These are phyloP conservation scores for Xanthorhoe spadicearia DNA, from an alignment of 2,888 invertebrate species.

Conservation along the genomic window DNA sequence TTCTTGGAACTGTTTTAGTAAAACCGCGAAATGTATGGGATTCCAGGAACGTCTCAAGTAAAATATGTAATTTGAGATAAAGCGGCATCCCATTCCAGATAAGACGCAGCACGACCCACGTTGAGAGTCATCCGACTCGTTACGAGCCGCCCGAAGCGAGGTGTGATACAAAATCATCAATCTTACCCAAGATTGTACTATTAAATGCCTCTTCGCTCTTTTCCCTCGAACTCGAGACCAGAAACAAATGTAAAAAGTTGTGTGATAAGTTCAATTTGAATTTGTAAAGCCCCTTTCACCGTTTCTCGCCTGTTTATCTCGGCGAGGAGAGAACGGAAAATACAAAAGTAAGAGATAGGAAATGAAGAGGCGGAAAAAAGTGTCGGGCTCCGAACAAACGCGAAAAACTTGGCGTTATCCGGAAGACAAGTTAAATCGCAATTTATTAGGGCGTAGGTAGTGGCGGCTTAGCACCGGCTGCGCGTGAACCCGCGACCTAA, in stretches of 20 bases:
- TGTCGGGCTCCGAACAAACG: constrained; percentile 83
- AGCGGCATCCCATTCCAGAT: constrained; percentile 83
- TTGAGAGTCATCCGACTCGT: constrained; percentile 81
- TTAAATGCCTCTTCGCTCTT: constrained; percentile 84
- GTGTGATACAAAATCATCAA: constrained; percentile 86
- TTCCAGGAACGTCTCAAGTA: constrained; percentile 77
- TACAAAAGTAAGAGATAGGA: constrained; percentile 85
- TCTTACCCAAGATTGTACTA: constrained; percentile 84
- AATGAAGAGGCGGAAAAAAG: constrained; percentile 85
- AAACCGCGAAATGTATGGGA: constrained; percentile 65
- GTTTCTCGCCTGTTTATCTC: constrained; percentile 85
- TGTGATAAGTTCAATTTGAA: constrained; percentile 86
- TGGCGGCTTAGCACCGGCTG: constrained; percentile 73
- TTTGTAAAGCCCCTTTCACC: constrained; percentile 85
- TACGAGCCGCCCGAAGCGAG: constrained; percentile 84
- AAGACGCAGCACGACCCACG: constrained; percentile 82
- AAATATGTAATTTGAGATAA: constrained; percentile 85
- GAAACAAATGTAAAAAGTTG: constrained; percentile 86
- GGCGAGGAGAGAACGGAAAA: constrained; percentile 81
- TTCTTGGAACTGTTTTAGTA: constrained; percentile 54
- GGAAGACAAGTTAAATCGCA: constrained; percentile 85
- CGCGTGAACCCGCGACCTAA: constrained; percentile 45
- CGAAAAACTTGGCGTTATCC: constrained; percentile 84
- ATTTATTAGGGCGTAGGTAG: constrained; percentile 83
- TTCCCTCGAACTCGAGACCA: constrained; percentile 82